phyloP scores from a whole-genome alignment of 1,140 invertebrate genomes.

The Acromyrmex charruanus region DNA sequence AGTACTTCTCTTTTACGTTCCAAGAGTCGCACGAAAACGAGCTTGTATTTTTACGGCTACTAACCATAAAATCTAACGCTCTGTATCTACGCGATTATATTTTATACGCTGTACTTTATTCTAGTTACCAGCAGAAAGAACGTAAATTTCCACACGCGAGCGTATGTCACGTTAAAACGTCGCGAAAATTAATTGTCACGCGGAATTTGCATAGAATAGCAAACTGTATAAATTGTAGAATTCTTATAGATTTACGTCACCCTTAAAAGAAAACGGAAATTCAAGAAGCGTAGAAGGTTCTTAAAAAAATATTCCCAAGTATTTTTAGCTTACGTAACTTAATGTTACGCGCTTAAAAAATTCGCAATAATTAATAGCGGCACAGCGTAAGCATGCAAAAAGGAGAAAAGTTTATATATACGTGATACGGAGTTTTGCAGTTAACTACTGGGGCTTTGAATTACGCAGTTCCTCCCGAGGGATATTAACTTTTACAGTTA shows the following conservation, averaged over 20 bases:
- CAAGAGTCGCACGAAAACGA: conserved; percentile 19
- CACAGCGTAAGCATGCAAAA: background rate
- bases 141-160: background rate
- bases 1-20: background rate
- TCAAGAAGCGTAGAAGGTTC: background rate
- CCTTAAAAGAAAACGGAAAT: background rate
- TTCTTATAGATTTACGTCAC: background rate
- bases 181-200: conserved; percentile 1
- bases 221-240: background rate
- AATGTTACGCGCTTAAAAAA: background rate
- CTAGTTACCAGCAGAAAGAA: background rate
- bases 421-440: background rate
- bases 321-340: background rate
- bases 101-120: conserved; percentile 4
- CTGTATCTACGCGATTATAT: conserved; percentile 3
- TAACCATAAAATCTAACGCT: conserved; percentile 36
- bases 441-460: conserved; percentile 15
- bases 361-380: conserved; percentile 1
- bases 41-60: conserved; percentile 36
- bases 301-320: background rate
- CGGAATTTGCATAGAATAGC: background rate
- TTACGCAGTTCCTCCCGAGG: background rate
- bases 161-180: background rate
- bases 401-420: background rate
- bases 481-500: conserved; percentile 39